Evolutionary conservation across 2,888 invertebrate species (phyloP).

Genomic region (Metopia argyrocephala): DNA sequence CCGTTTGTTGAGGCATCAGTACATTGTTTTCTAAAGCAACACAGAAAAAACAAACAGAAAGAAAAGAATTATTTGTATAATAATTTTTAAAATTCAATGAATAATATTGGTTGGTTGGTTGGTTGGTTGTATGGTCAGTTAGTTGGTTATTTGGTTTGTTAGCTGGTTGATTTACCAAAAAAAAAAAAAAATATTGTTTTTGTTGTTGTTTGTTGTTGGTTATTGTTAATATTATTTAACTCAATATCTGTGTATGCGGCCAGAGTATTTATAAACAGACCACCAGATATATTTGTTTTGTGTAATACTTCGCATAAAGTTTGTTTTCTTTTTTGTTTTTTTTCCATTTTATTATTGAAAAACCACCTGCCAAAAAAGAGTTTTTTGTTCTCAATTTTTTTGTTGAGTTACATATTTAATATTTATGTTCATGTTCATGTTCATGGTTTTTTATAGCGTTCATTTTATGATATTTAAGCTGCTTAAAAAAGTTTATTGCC

Average conservation of each 20-base stretch:
- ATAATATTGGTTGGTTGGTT: slow-evolving; percentile 52
- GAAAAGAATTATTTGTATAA: slow-evolving; percentile 3
- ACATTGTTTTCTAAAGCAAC: background rate
- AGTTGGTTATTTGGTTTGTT: slow-evolving; percentile 24
- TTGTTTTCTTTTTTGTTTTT: slow-evolving; percentile 2
- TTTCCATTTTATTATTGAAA: slow-evolving; percentile 38
- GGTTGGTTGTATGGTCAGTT: slow-evolving; percentile 19
- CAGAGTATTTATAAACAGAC: slow-evolving; percentile 27
- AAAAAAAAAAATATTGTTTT: background rate
- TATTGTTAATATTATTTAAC: slow-evolving; percentile 1
- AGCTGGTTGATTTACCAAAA: slow-evolving; percentile 48
- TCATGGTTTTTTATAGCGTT: no score
- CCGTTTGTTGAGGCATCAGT: slow-evolving; percentile 39
- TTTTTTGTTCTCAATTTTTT: background rate
- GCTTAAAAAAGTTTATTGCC: slow-evolving; percentile 6
- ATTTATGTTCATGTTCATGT: no score
- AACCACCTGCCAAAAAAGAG: slow-evolving; percentile 23
- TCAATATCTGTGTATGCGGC: slow-evolving; percentile 8
- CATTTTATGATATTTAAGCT: no score
- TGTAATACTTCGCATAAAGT: background rate
- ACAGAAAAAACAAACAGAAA: slow-evolving; percentile 3
- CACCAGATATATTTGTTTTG: slow-evolving; percentile 28
- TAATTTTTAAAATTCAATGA: slow-evolving; percentile 57
- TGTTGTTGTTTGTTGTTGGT: background rate
- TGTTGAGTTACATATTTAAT: no score